A percentile compares a stretch with the other conserved stretches of the same genome.
Conservation (phyloP, 2,797 vertebrate species). For the Lates japonicus region DNA sequence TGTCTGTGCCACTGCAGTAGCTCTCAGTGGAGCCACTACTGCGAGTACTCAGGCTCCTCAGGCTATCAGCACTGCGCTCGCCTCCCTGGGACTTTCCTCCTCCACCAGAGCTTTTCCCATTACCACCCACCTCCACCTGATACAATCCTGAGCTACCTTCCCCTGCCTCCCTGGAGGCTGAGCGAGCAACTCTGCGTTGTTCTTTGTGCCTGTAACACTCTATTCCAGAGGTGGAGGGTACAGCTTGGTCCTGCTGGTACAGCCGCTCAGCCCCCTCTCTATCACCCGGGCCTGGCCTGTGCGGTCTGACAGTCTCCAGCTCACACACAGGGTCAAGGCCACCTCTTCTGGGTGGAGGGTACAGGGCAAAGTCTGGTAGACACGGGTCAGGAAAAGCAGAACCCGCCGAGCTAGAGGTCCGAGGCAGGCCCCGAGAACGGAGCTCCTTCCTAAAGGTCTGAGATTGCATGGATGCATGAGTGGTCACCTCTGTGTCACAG, state of each 20-base stretch:
- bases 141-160: conserved; percentile 90
- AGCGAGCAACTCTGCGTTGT: conserved; percentile 70
- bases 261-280: conserved; percentile 73
- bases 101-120: conserved; percentile 81
- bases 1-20: conserved; percentile 97
- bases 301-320: conserved; percentile 92
- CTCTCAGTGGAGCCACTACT: conserved; percentile 98
- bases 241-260: conserved; percentile 85
- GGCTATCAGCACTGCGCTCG: conserved; percentile 93
- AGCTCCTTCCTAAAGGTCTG: conserved; percentile 96
- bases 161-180: conserved; percentile 83
- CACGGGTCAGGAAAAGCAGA: conserved; percentile 95
- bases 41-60: conserved; percentile 95
- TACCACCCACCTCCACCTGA: conserved; percentile 84
- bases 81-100: conserved; percentile 88
- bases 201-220: conserved; percentile 81
- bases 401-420: conserved; percentile 97
- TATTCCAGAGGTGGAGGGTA: conserved; percentile 83
- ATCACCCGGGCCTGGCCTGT: conserved; percentile 61
- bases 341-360: conserved; percentile 91
- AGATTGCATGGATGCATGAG: conserved; percentile 91
- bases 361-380: conserved; percentile 92
- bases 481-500: conserved; percentile 91
- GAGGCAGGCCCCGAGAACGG: conserved; percentile 95
- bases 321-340: conserved; percentile 97